Evolutionary conservation across 2,797 vertebrate species (phyloP).

Genomic region (Sandelia bainsii): DNA sequence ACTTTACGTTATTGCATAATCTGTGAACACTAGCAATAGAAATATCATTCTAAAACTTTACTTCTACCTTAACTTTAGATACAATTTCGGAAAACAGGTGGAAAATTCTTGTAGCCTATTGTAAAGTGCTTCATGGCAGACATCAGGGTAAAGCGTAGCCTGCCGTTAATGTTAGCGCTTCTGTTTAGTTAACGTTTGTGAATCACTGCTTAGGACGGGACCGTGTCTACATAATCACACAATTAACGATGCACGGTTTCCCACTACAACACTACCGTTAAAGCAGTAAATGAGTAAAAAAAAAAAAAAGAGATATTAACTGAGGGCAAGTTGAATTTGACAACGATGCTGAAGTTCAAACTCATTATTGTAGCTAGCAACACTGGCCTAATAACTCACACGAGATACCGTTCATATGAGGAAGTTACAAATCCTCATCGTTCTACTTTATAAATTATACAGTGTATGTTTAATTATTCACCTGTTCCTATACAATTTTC

Average conservation of each 20-base stretch:
- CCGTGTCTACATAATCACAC: not conserved
- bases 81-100: not conserved
- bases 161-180: conserved; percentile 11
- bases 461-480: conserved; percentile 31
- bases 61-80: accelerated
- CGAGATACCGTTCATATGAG: accelerated
- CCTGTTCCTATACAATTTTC: conserved; percentile 29
- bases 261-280: not conserved
- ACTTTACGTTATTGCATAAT: too few species aligned
- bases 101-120: not conserved
- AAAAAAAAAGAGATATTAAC: not conserved
- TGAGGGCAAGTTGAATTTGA: not conserved
- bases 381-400: not conserved
- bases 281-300: too few species aligned
- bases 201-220: not conserved
- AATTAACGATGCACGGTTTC: too few species aligned
- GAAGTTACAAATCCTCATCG: accelerated
- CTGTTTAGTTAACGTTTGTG: conserved; percentile 5
- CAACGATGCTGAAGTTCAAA: not conserved
- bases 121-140: conserved; percentile 21
- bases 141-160: conserved; percentile 4
- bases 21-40: not conserved
- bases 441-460: accelerated
- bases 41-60: accelerated
- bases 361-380: not conserved